Evolutionary conservation across 1,140 invertebrate species (phyloP), one percentile per base, ranked within the genome.

Genomic region (Aricia agestis): DNA sequence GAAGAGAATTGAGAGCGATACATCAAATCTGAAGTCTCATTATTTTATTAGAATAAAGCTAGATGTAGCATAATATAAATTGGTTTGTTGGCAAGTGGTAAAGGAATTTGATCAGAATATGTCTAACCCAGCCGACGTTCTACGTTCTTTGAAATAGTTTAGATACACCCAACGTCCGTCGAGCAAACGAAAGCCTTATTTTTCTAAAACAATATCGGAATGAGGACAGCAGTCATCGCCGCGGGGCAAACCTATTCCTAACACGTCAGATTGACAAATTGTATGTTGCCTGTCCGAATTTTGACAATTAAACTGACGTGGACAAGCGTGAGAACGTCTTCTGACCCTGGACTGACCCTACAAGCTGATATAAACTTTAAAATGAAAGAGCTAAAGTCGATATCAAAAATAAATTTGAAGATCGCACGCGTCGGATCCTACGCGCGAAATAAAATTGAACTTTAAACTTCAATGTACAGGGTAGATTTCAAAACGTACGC

Each of bases 301-400:
- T 58, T 66, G 66, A 59, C 17, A n/a, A 41, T 66, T 59, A 73
- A 70, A 70, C 25, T 31, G 69, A 69, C 61, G 63, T 42, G 63
- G 52, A 66, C 61, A 69, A 65, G 67, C 72, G 72, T 73, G 68
- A 73, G 72, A 73, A 73, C 72, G 10, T 52, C 45, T 52, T 52
- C 45, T 52, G 45, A 52, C 45, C 45, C 45, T 0, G 11, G 11
- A 52, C 45, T 52, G 45, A 52, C 45, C 45, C 13, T 10, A 52
- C 45, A 52, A 15, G 10, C 11, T 52, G 45, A 52, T 15, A 52
- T 52, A 52, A 13, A 52, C 45, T 52, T 52, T 52, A 13, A 52
- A 2, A 52, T 52, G 13, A 1, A 0, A 52, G 45, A 4, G 4
- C 7, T 52, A 52, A 10, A 52, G 45, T 52, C 45, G 45, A 13